Evolutionary conservation across 2,888 invertebrate species (phyloP), one percentile per base, ranked within the genome.

Genomic region (Crepidodera aurea): DNA sequence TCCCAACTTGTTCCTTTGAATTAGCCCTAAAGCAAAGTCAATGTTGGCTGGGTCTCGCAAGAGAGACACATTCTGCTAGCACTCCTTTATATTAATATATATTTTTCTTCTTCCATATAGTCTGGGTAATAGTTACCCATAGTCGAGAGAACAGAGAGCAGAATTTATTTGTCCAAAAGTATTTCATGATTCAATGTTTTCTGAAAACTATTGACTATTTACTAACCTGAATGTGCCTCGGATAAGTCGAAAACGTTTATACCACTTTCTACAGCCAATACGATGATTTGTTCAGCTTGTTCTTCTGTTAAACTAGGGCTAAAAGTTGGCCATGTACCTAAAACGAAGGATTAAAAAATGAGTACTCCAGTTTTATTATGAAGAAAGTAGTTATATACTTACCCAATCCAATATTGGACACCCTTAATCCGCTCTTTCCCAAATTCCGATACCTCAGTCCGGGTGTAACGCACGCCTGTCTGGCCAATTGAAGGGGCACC

Each of bases 181-280:
- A n/a, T n/a, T n/a, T n/a, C n/a, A n/a, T n/a, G n/a, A n/a, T n/a
- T n/a, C n/a, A n/a, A n/a, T n/a, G n/a, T n/a, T n/a, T n/a, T n/a
- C n/a, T n/a, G n/a, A n/a, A n/a, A n/a, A n/a, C n/a, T n/a, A n/a
- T n/a, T n/a, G n/a, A n/a, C n/a, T n/a, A n/a, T 25, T 12, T 34
- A 61, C 58, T 79, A 77, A 87, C 87, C 88, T 74, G 92, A 92
- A 82, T 93, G 93, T 10, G 96, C 96, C 82, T 98, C 97, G 10
- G 96, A 96, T 62, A 97, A 87, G 83, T 98, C 98, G 82, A 98
- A 98, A 62, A 97, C 86, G 82, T 98, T 98, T 76, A 98, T 94
- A 58, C 98, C 98, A 79, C 94, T 94, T 78, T 97, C 97, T 76
- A 97, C 91, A 34, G 97, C 97, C 67, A 95, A 86, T 73, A 93